A percentile compares a stretch with the other conserved stretches of the same genome.
Conservation (phyloP, 2,797 vertebrate genomes). For the Trichosurus vulpecula region DNA sequence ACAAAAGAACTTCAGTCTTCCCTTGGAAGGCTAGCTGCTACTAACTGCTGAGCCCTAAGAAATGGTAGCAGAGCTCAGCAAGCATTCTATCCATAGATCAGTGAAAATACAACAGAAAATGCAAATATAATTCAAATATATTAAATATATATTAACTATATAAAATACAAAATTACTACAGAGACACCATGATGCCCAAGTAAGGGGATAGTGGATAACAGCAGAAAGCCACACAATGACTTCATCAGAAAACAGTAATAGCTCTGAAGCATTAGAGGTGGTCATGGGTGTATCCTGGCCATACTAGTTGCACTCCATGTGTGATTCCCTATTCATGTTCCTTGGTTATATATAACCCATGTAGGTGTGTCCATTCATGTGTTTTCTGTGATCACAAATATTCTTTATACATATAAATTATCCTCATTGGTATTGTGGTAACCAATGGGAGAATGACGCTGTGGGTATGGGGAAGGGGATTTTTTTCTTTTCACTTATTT, state of each 20-base stretch:
- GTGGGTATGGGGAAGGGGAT: not conserved
- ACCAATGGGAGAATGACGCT: not conserved
- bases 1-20: not conserved
- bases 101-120: not conserved
- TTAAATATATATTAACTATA: not conserved
- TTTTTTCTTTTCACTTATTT: not conserved
- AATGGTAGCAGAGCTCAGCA: not conserved
- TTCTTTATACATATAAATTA: not conserved
- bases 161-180: not conserved
- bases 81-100: not conserved
- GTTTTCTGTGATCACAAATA: not conserved
- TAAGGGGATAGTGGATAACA: not conserved
- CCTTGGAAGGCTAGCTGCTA: not conserved
- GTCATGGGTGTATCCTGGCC: not conserved
- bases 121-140: not conserved
- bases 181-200: not conserved
- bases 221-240: not conserved
- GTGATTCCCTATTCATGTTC: not conserved
- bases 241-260: not conserved
- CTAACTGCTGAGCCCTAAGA: not conserved
- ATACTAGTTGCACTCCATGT: not conserved
- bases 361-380: not conserved
- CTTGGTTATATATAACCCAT: not conserved
- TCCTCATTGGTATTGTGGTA: not conserved
- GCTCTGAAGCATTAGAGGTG: not conserved